A percentile compares a stretch with the other conserved stretches of the same genome.
These are phyloP conservation scores for Seira ritae DNA, from an alignment of 2,888 invertebrate species.

Conservation along the genomic window DNA sequence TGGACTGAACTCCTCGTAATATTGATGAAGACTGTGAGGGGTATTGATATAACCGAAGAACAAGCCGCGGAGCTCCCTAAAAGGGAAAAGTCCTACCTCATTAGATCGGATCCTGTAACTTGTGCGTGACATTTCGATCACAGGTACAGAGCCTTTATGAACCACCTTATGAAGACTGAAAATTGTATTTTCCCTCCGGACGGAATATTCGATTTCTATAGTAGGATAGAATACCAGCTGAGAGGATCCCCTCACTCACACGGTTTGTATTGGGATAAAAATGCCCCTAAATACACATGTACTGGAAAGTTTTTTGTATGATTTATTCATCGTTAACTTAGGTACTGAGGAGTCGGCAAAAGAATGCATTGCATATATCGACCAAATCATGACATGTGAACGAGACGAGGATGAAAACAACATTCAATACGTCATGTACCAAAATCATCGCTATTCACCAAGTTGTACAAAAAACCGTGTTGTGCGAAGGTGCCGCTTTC, in stretches of 20 bases:
- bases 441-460: too few species aligned
- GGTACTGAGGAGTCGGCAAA: neutral
- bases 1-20: constrained; percentile 50
- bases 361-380: constrained; percentile 40
- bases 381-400: constrained; percentile 47
- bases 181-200: neutral
- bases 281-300: constrained; percentile 29
- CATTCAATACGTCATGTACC: constrained; percentile 32
- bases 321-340: too few species aligned
- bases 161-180: neutral
- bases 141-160: constrained; percentile 1
- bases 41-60: constrained; percentile 16
- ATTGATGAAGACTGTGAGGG: constrained; percentile 12
- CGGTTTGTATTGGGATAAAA: constrained; percentile 38
- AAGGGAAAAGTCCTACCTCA: constrained; percentile 19
- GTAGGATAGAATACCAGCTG: constrained; percentile 28
- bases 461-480: too few species aligned
- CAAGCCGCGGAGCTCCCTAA: constrained; percentile 21
- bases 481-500: constrained; percentile 50
- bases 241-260: constrained; percentile 43
- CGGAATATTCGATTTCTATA: constrained; percentile 12
- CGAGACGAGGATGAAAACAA: constrained; percentile 17
- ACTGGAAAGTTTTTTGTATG: neutral
- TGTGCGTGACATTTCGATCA: constrained; percentile 48
- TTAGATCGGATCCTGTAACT: constrained; percentile 41